Conservation (phyloP, 2,888 invertebrate genomes). For the Agapostemon virescens region DNA sequence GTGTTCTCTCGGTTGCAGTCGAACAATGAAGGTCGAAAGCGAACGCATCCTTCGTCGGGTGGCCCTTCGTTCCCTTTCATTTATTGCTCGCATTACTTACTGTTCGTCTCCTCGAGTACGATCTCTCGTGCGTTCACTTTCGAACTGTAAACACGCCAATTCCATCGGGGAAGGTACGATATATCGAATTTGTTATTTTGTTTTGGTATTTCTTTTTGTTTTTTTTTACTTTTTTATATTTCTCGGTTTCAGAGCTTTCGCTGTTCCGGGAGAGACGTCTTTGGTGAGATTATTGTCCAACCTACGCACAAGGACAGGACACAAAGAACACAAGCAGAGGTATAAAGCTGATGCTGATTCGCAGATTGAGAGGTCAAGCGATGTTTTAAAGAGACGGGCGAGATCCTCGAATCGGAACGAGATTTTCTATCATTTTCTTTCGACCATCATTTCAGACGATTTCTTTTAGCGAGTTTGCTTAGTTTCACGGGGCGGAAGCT, state of each 20-base stretch:
- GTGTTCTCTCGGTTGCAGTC: background rate
- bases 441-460: too few relatives aligned
- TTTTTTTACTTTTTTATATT: too few relatives aligned
- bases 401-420: too few relatives aligned
- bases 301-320: background rate
- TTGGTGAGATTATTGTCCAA: background rate
- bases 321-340: background rate
- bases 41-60: background rate
- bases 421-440: too few relatives aligned
- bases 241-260: background rate
- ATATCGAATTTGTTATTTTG: too few relatives aligned
- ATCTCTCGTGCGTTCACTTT: background rate
- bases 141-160: background rate
- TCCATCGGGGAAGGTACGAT: too few relatives aligned
- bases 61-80: background rate
- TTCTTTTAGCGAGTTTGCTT: too few relatives aligned
- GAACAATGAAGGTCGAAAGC: background rate
- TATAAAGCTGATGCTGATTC: background rate
- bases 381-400: background rate
- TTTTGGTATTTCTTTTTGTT: background rate
- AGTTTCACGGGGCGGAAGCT: too few relatives aligned
- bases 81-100: background rate
- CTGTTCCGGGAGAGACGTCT: background rate
- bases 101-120: background rate
- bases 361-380: background rate